Evolutionary conservation across 2,888 invertebrate genomes (phyloP).

Genomic region (Ectobius pallidus): DNA sequence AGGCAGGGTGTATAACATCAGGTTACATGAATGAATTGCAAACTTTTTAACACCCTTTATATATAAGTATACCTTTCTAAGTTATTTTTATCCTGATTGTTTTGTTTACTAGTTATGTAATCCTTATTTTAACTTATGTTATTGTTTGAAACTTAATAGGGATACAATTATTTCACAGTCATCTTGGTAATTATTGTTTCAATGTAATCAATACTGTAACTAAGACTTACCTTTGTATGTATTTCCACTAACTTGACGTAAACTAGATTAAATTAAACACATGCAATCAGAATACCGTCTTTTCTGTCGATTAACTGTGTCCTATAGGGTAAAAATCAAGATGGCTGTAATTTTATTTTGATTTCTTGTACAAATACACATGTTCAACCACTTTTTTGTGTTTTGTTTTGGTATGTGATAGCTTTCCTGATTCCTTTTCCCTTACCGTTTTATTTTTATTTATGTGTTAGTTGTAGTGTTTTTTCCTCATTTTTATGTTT

Average conservation of each 20-base stretch:
- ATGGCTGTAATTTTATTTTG: too few relatives aligned
- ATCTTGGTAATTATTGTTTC: neutral
- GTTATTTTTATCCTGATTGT: neutral
- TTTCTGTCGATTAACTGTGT: too few relatives aligned
- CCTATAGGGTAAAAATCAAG: too few relatives aligned
- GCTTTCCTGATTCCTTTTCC: too few relatives aligned
- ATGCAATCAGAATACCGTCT: too few relatives aligned
- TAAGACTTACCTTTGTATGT: too few relatives aligned
- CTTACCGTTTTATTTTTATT: too few relatives aligned
- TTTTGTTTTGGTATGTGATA: conserved; percentile 34
- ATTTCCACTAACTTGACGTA: too few relatives aligned
- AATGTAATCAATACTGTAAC: too few relatives aligned
- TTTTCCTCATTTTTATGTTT: too few relatives aligned
- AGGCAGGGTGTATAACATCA: conserved; percentile 3
- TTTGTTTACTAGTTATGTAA: conserved; percentile 18
- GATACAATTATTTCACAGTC: neutral
- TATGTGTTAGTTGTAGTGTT: too few relatives aligned
- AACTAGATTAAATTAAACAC: too few relatives aligned
- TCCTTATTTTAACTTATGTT: conserved; percentile 1
- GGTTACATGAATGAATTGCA: neutral
- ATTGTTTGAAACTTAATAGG: neutral
- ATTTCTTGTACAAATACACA: conserved; percentile 22
- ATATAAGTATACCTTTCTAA: neutral
- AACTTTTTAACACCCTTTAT: neutral
- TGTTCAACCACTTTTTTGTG: conserved; percentile 26